Conservation (phyloP, 1,140 invertebrate species). For the Neotoxoptera formosana region DNA sequence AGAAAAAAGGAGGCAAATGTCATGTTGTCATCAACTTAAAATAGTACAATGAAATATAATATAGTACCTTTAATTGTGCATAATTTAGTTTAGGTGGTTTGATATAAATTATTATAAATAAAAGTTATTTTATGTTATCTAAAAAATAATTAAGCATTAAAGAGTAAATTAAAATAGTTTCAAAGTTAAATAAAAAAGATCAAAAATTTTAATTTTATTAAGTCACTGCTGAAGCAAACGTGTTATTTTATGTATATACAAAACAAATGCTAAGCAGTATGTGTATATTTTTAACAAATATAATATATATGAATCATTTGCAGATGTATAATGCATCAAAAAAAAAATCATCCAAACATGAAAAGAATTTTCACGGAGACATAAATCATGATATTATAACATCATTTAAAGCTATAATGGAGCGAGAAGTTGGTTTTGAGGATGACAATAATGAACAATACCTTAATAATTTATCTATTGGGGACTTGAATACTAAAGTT, state of each 20-base stretch:
- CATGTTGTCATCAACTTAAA: too few relatives aligned
- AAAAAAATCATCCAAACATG: not conserved
- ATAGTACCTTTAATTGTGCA: not conserved
- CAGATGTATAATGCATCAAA: not conserved
- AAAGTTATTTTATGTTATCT: not conserved
- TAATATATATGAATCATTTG: not conserved
- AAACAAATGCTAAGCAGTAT: not conserved
- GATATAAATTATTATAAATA: not conserved
- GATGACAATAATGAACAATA: not conserved
- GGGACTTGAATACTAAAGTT: not conserved
- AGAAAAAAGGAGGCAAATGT: too few relatives aligned
- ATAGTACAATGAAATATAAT: not conserved
- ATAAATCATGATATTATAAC: not conserved
- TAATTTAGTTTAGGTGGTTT: not conserved
- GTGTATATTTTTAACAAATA: not conserved
- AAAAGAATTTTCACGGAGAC: not conserved
- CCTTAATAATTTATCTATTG: not conserved
- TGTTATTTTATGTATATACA: not conserved
- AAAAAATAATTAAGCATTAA: not conserved
- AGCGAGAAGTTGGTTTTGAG: not conserved
- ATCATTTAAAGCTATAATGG: not conserved
- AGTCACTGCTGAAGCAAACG: not conserved
- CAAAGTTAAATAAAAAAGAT: not conserved
- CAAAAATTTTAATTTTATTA: not conserved
- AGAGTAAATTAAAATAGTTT: not conserved